A percentile compares a stretch with the other conserved stretches of the same genome.
These are phyloP conservation scores for Pseudorhiza aurosa DNA, from an alignment of 30 jellyfish, hydroid and myxozoan genomes.

Conservation along the genomic window DNA sequence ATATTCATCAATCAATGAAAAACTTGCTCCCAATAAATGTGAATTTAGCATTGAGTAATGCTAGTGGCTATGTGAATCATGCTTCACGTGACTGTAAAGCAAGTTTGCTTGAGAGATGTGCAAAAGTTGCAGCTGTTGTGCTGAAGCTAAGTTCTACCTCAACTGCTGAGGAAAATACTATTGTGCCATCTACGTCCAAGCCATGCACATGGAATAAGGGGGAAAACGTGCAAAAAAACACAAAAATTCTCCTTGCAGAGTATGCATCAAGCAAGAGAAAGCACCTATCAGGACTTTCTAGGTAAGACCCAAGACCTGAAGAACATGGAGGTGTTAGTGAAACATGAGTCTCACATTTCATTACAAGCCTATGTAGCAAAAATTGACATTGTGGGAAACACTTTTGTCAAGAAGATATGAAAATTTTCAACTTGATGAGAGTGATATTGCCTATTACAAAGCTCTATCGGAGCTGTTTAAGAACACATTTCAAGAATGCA, in stretches of 20 bases:
- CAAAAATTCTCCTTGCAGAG: no score
- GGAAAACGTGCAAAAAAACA: constrained; percentile 34
- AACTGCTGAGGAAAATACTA: constrained; percentile 1
- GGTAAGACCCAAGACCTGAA: not conserved
- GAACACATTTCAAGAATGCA: not conserved
- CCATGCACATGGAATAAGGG: constrained; percentile 77
- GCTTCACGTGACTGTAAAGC: constrained; percentile 38
- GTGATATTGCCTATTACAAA: constrained; percentile 5
- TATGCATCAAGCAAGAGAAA: no score
- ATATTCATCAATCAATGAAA: constrained; percentile 60
- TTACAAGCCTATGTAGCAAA: not conserved
- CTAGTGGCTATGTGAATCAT: constrained; percentile 14
- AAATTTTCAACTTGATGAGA: not conserved
- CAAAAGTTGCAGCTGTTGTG: constrained; percentile 67
- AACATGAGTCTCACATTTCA: not conserved
- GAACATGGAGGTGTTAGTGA: not conserved
- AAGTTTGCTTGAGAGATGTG: constrained; percentile 47
- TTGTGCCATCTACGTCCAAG: constrained; percentile 56
- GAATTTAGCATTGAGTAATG: constrained; percentile 5
- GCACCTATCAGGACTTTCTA: no score
- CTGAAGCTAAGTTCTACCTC: constrained; percentile 39
- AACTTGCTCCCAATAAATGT: constrained; percentile 15
- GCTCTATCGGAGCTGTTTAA: not conserved
- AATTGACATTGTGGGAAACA: constrained; percentile 20
- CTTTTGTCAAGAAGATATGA: not conserved